phyloP scores from a whole-genome alignment of 1,140 invertebrate species.

The Drosophila erecta region DNA sequence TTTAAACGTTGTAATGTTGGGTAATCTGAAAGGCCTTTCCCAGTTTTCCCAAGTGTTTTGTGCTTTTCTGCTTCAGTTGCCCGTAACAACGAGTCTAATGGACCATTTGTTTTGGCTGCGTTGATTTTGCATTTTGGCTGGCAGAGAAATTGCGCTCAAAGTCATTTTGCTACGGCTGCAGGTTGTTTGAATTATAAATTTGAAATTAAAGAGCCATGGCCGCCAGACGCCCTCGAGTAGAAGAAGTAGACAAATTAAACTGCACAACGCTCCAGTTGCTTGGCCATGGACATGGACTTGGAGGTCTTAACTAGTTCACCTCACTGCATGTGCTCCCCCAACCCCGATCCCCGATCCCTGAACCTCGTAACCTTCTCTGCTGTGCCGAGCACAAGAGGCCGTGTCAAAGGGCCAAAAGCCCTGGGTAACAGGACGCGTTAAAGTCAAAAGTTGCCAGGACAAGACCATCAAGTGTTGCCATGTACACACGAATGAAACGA shows the following conservation, averaged over 20 bases:
- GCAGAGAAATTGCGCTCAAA: slow-evolving; percentile 16
- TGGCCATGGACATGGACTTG: not conserved
- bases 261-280: slow-evolving; percentile 21
- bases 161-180: slow-evolving; percentile 19
- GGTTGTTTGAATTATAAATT: slow-evolving; percentile 51
- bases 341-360: not conserved
- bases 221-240: slow-evolving; percentile 15
- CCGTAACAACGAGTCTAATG: slow-evolving; percentile 56
- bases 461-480: slow-evolving; percentile 57
- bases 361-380: not conserved
- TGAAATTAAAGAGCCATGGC: slow-evolving; percentile 31
- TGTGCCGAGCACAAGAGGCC: slow-evolving; percentile 28
- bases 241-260: slow-evolving; percentile 34
- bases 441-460: slow-evolving; percentile 69
- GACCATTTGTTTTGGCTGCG: slow-evolving; percentile 54
- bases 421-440: slow-evolving; percentile 64
- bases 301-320: slow-evolving; percentile 22
- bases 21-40: not conserved
- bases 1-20: not conserved
- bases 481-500: slow-evolving; percentile 61
- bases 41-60: slow-evolving; percentile 2
- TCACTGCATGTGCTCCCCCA: slow-evolving; percentile 10
- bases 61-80: slow-evolving; percentile 21
- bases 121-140: slow-evolving; percentile 58
- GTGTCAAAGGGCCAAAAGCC: slow-evolving; percentile 35